These are phyloP conservation scores for Biston betularia DNA, from an alignment of 2,888 invertebrate species.

Conservation along the genomic window DNA sequence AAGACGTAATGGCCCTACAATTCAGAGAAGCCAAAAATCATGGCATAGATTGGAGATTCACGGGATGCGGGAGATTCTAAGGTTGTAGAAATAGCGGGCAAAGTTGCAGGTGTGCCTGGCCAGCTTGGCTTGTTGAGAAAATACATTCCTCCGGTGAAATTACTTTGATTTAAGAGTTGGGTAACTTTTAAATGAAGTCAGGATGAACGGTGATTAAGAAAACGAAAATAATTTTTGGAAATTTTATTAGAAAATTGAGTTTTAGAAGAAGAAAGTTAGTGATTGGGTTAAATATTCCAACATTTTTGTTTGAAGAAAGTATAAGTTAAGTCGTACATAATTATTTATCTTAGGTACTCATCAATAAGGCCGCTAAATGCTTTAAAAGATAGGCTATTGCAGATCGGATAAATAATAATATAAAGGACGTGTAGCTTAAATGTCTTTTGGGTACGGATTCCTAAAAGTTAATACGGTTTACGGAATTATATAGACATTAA, in stretches of 20 bases:
- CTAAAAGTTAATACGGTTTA: no score
- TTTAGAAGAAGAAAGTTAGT: neutral
- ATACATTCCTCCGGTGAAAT: constrained; percentile 26
- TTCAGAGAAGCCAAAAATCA: neutral
- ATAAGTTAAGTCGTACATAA: no score
- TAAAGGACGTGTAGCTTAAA: neutral
- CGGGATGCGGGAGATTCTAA: constrained; percentile 9
- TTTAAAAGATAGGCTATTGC: no score
- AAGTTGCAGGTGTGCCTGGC: constrained; percentile 29
- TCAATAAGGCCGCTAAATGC: no score
- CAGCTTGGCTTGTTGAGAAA: constrained; percentile 14
- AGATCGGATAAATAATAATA: no score
- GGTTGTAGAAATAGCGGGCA: constrained; percentile 11
- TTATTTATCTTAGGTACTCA: no score
- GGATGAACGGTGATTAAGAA: constrained; percentile 12
- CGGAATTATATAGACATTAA: no score
- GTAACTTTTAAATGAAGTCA: constrained; percentile 28
- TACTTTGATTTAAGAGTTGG: constrained; percentile 28
- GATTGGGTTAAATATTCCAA: neutral
- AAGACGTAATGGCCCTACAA: neutral
- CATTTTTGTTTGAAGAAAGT: neutral
- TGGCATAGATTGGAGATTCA: constrained; percentile 3
- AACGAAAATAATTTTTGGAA: constrained; percentile 3
- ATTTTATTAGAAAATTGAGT: constrained; percentile 1
- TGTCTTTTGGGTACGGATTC: no score